Percentiles rank a stretch among this genome's conserved stretches.
Conservation (phyloP, 2,797 vertebrate species). For the Crocodylus rhombifer region DNA sequence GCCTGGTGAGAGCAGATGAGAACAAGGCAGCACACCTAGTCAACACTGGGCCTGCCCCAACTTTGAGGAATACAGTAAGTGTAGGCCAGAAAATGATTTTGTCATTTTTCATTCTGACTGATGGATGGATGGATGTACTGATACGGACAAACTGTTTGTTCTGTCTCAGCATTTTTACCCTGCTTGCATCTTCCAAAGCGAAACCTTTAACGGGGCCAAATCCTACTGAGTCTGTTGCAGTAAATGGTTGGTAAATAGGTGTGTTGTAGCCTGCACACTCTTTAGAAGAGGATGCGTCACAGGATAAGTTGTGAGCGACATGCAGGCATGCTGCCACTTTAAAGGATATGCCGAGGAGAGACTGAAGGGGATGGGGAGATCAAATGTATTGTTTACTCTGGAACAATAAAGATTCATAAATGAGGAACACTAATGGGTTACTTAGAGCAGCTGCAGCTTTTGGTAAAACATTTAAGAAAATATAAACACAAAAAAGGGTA, state of each 20-base stretch:
- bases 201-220: background rate
- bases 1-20: background rate
- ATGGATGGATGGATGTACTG: background rate
- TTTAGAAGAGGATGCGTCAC: background rate
- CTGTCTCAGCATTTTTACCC: background rate
- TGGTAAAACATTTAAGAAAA: background rate
- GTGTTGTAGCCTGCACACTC: background rate
- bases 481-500: background rate
- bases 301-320: background rate
- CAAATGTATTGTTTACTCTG: background rate
- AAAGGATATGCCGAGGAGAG: background rate
- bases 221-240: background rate
- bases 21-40: constrained; percentile 46
- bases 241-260: background rate
- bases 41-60: constrained; percentile 63
- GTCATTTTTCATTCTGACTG: background rate
- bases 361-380: too few species aligned
- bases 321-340: background rate
- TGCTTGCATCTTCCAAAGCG: background rate
- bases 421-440: fast-evolving
- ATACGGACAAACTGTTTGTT: background rate
- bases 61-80: constrained; percentile 43
- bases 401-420: background rate
- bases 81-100: constrained; percentile 17
- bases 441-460: background rate